phyloP scores from a whole-genome alignment of 1,140 invertebrate species.

The Lasaia peninsularis region DNA sequence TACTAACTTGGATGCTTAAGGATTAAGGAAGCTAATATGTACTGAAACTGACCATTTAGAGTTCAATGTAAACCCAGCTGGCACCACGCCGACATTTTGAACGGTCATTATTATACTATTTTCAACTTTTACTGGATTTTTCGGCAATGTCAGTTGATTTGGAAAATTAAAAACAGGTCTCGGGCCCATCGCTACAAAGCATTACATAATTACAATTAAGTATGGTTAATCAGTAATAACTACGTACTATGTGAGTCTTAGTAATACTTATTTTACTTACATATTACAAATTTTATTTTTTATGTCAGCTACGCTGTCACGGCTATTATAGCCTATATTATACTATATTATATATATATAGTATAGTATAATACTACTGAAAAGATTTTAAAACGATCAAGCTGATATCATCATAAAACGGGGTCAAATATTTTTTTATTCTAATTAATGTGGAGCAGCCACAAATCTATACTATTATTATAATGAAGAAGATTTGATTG shows the following conservation, averaged over 20 bases:
- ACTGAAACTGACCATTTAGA: conserved; percentile 42
- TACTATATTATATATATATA: too few species aligned
- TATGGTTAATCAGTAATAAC: background rate
- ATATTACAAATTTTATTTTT: too few species aligned
- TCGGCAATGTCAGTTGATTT: conserved; percentile 45
- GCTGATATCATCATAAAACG: too few species aligned
- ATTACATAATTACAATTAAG: background rate
- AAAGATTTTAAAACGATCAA: too few species aligned
- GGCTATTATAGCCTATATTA: too few species aligned
- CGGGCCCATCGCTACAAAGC: conserved; percentile 53
- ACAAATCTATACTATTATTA: background rate
- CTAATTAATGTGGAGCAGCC: too few species aligned
- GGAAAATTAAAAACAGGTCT: conserved; percentile 58
- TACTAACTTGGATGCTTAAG: background rate
- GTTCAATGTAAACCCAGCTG: conserved; percentile 47
- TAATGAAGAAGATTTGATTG: too few species aligned
- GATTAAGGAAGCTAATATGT: background rate
- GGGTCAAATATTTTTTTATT: too few species aligned
- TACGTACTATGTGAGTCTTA: too few species aligned
- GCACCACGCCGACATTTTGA: conserved; percentile 46
- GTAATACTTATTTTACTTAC: background rate
- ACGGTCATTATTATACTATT: conserved; percentile 37
- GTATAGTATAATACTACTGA: too few species aligned
- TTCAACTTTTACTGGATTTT: conserved; percentile 54
- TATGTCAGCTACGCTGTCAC: too few species aligned